Base-by-base conservation (phyloP, 2,113 vertebrate genomes). In the Corvus cornix region DNA sequence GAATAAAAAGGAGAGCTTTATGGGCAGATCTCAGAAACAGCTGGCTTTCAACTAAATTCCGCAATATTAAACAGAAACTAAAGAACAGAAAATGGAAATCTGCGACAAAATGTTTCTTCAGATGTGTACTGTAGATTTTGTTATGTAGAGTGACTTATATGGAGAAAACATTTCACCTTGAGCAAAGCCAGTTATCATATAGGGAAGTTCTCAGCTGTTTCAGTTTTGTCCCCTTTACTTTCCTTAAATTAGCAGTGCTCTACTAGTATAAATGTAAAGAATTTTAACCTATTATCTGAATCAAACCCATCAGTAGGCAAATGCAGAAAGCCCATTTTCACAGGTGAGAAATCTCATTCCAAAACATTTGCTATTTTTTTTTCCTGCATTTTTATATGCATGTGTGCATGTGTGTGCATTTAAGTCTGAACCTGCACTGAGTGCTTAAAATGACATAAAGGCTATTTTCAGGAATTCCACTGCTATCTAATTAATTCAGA, bases 21-120 rank as follows among this genome's bases (percentile, higher is more conserved):
- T 33, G 43, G 35, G 22, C 24, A 94, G 15, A 14, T 89, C 27
- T 87, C n/a, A 82, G 48, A 92, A 94, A 84, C 63, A 94, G 37
- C 41, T 94, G 10, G 11, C 55, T 24, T 89, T 89, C 90, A 91
- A 93, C 79, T 58, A 58, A 90, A 81, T 92, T 91, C 17, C 56
- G 16, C 44, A 83, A 48, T 76, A 56, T 86, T 86, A 68, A 60
- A 17, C 7, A 64, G 33, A 75, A 67, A 81, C 7, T 43, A 43
- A 89, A 76, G 91, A 89, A 52, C 21, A 78, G 33, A 33, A 69
- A 78, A 66, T 44, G 31, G 21, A 62, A 95, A 91, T 94, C 80
- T 95, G 41, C 0, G 2, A 56, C 44, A 53, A 74, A 91, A 52
- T 5, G 0, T 94, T 94, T 92, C n/a, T 55, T 84, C 19, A 86